Evolutionary conservation across 2,888 invertebrate genomes (phyloP), one percentile per base, ranked within the genome.

Genomic region (Biston stratarius): DNA sequence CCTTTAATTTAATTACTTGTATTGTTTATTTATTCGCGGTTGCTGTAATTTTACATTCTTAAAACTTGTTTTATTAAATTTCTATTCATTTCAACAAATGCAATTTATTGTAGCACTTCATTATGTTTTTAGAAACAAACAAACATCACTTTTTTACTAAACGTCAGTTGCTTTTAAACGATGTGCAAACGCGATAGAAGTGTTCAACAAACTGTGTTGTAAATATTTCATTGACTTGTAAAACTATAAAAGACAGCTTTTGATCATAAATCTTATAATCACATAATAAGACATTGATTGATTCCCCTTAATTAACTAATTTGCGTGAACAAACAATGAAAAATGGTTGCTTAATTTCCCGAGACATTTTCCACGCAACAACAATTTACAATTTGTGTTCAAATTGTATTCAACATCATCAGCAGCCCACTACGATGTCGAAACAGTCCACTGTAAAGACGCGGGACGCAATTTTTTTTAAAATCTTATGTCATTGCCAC

Each of bases 1-100:
- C n/a, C n/a, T n/a, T n/a, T n/a, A n/a, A n/a, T n/a, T n/a, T n/a
- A n/a, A n/a, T n/a, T n/a, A n/a, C n/a, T n/a, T n/a, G n/a, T n/a
- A 80, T 76, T 76, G 77, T 78, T 73, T 71, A 71, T 67, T 73
- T 74, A 81, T 78, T 77, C 74, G 72, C 80, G 78, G 76, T 76
- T 80, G 77, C 74, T 72, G 68, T 71, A 67, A 76, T 77, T 79
- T 74, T 72, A 71, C 67, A 75, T 72, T 71, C 67, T 75, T 75
- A 71, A 68, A 77, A 72, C 74, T 72, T 34, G 55, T 61, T 76
- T 72, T 77, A 76, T 76, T 77, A 69, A 67, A 72, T 74, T 80
- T 80, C 75, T 38, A 8, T 38, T 38, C 38, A 38, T 38, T 6
- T 38, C 0, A 38, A 8, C 38, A 9, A 38, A 38, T 38, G 9